Evolutionary conservation across 37 sponge, comb jelly and placozoan species (phyloP).

Genomic region (Hexactinellida sp.): DNA sequence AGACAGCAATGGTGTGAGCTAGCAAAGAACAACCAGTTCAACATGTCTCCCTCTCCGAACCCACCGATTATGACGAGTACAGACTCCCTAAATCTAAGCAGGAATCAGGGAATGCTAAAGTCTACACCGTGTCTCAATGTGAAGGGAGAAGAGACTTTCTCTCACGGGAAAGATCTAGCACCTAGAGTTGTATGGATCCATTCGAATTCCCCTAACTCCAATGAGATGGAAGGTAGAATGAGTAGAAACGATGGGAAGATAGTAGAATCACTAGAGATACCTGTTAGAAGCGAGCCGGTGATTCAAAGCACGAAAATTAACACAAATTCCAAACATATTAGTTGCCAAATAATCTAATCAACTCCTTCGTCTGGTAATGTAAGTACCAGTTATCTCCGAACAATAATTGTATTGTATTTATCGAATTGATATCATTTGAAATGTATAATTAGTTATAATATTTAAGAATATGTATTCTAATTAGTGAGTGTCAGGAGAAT

Average conservation of each 20-base stretch:
- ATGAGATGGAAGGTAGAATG: not conserved
- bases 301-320: not conserved
- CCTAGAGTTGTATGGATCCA: constrained; percentile 1
- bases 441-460: not conserved
- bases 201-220: not conserved
- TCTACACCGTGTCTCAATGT: not conserved
- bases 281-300: not conserved
- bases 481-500: too few relatives aligned
- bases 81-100: not conserved
- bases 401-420: not conserved
- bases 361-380: not conserved
- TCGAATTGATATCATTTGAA: constrained; percentile 3
- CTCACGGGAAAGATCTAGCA: not conserved
- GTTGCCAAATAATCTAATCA: not conserved
- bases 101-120: not conserved
- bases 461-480: not conserved
- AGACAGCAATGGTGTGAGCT: not conserved
- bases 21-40: not conserved
- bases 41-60: not conserved
- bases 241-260: not conserved
- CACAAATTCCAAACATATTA: not conserved
- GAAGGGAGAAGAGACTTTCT: not conserved
- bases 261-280: not conserved
- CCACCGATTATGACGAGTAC: not conserved
- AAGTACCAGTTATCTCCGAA: not conserved